Evolutionary conservation across 2,888 invertebrate genomes (phyloP).

Genomic region (Ectropis crepuscularia): DNA sequence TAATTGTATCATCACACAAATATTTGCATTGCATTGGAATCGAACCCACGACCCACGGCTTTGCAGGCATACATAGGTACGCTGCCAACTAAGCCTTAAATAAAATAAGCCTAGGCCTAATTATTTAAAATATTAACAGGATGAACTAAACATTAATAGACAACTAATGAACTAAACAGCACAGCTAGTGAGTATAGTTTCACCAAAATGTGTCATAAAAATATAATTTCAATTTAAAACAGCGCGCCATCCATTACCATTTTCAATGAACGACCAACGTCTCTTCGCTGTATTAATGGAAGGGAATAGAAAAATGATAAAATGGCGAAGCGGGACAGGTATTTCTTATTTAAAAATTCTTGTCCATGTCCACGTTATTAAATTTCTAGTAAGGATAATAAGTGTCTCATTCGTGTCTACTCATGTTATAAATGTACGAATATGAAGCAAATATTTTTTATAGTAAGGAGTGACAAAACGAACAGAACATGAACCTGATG

Average conservation of each 20-base stretch:
- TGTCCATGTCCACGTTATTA: constrained; percentile 12
- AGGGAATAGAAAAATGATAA: constrained; percentile 11
- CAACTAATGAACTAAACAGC: too few species aligned
- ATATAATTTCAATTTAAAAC: neutral
- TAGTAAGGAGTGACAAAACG: neutral
- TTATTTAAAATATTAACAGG: too few species aligned
- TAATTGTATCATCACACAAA: too few species aligned
- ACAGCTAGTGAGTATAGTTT: neutral
- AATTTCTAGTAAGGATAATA: constrained; percentile 13
- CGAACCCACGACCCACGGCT: too few species aligned
- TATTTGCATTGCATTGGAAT: too few species aligned
- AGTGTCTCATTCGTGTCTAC: neutral
- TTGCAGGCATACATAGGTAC: too few species aligned
- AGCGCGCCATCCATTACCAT: constrained; percentile 10
- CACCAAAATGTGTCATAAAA: neutral
- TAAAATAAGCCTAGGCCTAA: too few species aligned
- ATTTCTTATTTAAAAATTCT: constrained; percentile 23
- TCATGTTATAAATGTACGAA: neutral
- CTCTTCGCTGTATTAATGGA: constrained; percentile 12
- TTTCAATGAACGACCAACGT: constrained; percentile 6
- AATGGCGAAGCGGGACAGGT: constrained; percentile 5
- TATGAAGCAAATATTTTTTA: neutral
- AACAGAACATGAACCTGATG: neutral
- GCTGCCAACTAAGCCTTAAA: too few species aligned
- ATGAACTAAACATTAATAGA: too few species aligned